phyloP scores from a whole-genome alignment of 2,888 invertebrate species.

The Phortica okadai region DNA sequence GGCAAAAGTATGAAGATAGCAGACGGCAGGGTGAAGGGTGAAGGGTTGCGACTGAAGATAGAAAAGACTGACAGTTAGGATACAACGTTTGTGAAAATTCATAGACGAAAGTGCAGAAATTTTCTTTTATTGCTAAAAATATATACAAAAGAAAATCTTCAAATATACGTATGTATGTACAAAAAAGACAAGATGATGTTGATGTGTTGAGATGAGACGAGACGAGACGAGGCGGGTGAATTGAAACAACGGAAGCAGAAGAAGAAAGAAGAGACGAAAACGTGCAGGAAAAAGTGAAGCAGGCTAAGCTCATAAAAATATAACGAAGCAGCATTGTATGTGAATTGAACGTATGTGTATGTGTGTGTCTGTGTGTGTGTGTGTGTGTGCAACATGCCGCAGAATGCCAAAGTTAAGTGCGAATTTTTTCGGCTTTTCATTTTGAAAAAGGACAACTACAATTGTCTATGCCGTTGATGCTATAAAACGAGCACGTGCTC shows the following conservation, averaged over 20 bases:
- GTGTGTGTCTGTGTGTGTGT: not conserved
- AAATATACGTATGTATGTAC: not conserved
- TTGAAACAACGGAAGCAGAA: not conserved
- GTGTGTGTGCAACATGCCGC: conserved; percentile 26
- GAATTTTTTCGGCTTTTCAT: conserved; percentile 30
- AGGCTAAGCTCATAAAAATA: conserved; percentile 5
- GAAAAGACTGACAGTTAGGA: too few relatives aligned
- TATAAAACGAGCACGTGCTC: conserved; percentile 14
- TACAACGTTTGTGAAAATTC: not conserved
- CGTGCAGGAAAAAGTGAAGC: not conserved
- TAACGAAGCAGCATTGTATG: not conserved
- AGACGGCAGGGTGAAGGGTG: not conserved
- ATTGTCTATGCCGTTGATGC: not conserved
- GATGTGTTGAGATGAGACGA: too few relatives aligned
- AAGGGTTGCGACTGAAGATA: not conserved
- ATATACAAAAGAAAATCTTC: not conserved
- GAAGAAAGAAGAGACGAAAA: not conserved
- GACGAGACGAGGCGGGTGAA: too few relatives aligned
- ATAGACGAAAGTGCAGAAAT: not conserved
- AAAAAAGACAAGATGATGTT: too few relatives aligned
- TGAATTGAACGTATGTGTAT: not conserved
- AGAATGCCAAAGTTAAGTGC: conserved; percentile 38
- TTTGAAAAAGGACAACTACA: not conserved
- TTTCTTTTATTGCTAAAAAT: conserved; percentile 7
- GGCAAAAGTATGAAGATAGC: not conserved